phyloP scores from a whole-genome alignment of 2,888 invertebrate genomes.

The Syrphus vitripennis region DNA sequence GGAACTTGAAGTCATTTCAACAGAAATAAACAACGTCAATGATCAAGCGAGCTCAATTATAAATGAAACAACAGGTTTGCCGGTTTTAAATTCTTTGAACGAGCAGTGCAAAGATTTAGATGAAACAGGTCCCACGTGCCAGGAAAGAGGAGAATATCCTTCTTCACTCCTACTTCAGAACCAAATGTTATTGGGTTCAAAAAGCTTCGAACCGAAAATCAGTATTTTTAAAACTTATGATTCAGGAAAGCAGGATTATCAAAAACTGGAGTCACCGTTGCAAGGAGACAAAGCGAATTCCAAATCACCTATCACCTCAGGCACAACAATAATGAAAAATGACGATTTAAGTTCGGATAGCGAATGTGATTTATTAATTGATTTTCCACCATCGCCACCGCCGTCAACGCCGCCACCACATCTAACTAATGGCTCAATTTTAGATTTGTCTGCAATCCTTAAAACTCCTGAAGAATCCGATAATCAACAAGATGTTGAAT shows the following conservation, averaged over 20 bases:
- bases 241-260: not conserved
- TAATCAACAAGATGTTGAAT: not conserved
- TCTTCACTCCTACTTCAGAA: not conserved
- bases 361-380: constrained; percentile 20
- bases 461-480: constrained; percentile 21
- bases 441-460: constrained; percentile 3
- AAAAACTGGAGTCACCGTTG: not conserved
- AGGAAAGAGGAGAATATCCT: not conserved
- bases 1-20: not conserved
- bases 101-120: not conserved
- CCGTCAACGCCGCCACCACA: too few species aligned
- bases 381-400: constrained; percentile 28
- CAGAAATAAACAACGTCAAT: not conserved
- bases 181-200: not conserved
- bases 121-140: not conserved
- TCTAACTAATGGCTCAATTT: not conserved
- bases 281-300: not conserved
- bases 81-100: not conserved
- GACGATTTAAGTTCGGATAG: not conserved
- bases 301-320: not conserved
- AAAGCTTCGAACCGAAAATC: not conserved
- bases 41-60: not conserved
- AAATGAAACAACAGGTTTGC: not conserved
- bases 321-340: not conserved
- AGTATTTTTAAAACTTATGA: not conserved